Evolutionary conservation across 2,113 vertebrate species (phyloP), one percentile per base, ranked within the genome.

Genomic region (Megaceryle torquata): DNA sequence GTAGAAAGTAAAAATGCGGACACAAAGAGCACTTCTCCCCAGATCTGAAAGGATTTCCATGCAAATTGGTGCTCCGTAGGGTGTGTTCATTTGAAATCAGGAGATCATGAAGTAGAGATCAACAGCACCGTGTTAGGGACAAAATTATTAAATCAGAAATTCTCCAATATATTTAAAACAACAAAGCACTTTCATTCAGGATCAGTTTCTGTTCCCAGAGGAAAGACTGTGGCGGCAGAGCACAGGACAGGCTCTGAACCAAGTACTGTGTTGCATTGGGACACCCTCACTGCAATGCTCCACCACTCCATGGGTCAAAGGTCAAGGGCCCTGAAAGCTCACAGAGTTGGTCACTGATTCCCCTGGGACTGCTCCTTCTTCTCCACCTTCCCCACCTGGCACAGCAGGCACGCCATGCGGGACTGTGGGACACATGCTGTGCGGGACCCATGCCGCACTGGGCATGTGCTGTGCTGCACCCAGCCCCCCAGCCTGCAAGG

Each of bases 401-500:
- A 14, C 60, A 16, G n/a, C 13, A 2, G 24, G 56, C 56, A 57
- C 11, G 11, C 17, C 33, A 17, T 57, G 56, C 19, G 31, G 31
- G 31, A 31, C 39, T 41, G 39, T 41, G 39, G 39, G 39, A 41
- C 39, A 41, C 39, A 41, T 41, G 39, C 39, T 41, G 39, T 41
- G 9, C 39, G 15, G 28, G 41, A 7, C 9, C 6, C 46, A 5
- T 13, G 2, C 56, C 14, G 3, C 4, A 3, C 43, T 22, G 78
- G 10, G 24, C 28, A 22, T 31, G 5, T 1, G 24, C 61, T 43
- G 37, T 1, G 8, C 70, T 54, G 65, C 28, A 17, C 43, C n/a
- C 57, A 46, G 0, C 8, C 26, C 29, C 37, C 35, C 13, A 1
- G n/a, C 0, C 0, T 7, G 20, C 64, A 68, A 63, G 46, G 4